These are phyloP conservation scores for Heliconius hermathena DNA, from an alignment of 1,140 invertebrate genomes.

Conservation along the genomic window DNA sequence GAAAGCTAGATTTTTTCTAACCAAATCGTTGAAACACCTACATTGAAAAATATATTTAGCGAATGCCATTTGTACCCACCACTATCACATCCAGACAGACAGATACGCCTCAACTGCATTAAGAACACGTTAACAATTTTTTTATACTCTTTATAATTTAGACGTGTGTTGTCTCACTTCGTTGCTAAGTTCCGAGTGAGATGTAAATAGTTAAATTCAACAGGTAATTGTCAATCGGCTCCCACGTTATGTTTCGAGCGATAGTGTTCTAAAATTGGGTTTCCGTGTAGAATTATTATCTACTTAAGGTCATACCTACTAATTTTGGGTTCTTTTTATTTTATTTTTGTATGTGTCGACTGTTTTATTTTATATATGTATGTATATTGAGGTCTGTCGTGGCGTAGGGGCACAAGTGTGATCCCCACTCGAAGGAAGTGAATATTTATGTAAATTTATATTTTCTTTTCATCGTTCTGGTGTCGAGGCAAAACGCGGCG, in stretches of 20 bases:
- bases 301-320: not conserved
- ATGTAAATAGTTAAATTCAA: conserved; percentile 38
- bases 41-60: too few species aligned
- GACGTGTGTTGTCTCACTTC: conserved; percentile 35
- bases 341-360: not conserved
- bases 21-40: too few species aligned
- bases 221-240: conserved; percentile 43
- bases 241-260: conserved; percentile 41
- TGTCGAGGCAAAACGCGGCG: too few species aligned
- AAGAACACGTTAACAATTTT: not conserved
- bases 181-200: conserved; percentile 33
- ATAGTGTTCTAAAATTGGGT: conserved; percentile 16
- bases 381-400: too few species aligned
- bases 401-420: too few species aligned
- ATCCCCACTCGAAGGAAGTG: too few species aligned
- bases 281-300: conserved; percentile 3
- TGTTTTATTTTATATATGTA: too few species aligned
- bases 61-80: too few species aligned
- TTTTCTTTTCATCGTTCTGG: too few species aligned
- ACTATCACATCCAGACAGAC: not conserved
- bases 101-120: conserved; percentile 3
- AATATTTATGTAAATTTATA: too few species aligned
- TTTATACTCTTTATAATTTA: conserved; percentile 33
- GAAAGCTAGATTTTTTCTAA: too few species aligned
- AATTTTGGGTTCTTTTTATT: not conserved